A percentile compares a stretch with the other conserved stretches of the same genome.
phyloP scores from a whole-genome alignment of 35 echinoderm and acorn worm species.

The Heliocidaris tuberculata region DNA sequence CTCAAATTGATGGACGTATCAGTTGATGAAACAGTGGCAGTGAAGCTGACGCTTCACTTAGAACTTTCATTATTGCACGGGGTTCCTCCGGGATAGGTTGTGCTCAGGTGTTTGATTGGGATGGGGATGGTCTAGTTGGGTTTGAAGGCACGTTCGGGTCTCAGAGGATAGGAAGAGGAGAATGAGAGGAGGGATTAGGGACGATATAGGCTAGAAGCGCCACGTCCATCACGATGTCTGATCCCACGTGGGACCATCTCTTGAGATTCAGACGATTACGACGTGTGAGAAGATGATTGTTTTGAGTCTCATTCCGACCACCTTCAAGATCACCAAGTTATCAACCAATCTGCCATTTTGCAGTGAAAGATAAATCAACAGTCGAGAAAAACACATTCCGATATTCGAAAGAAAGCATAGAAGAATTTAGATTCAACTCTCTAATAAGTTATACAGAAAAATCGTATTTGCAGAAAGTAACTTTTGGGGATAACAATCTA shows the following conservation, averaged over 20 bases:
- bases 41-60: not conserved
- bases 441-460: too few species aligned
- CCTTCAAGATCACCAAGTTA: not conserved
- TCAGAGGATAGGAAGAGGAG: not conserved
- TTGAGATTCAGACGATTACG: not conserved
- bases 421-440: too few species aligned
- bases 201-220: not conserved
- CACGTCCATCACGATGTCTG: not conserved
- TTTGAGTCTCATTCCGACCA: constrained; percentile 1
- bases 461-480: too few species aligned
- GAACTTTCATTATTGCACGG: not conserved
- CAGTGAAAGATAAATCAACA: too few species aligned
- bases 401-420: too few species aligned
- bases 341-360: too few species aligned
- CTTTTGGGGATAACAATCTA: too few species aligned
- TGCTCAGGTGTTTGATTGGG: not conserved
- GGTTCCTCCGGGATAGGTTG: not conserved
- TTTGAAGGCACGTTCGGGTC: not conserved
- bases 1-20: constrained; percentile 2
- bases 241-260: not conserved
- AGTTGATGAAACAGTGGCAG: not conserved
- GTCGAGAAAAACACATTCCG: too few species aligned
- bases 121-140: not conserved
- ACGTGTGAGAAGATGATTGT: constrained; percentile 10
- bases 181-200: constrained; percentile 1